Conservation (phyloP, 1,140 invertebrate species). For the Hylyphantes graminicola region DNA sequence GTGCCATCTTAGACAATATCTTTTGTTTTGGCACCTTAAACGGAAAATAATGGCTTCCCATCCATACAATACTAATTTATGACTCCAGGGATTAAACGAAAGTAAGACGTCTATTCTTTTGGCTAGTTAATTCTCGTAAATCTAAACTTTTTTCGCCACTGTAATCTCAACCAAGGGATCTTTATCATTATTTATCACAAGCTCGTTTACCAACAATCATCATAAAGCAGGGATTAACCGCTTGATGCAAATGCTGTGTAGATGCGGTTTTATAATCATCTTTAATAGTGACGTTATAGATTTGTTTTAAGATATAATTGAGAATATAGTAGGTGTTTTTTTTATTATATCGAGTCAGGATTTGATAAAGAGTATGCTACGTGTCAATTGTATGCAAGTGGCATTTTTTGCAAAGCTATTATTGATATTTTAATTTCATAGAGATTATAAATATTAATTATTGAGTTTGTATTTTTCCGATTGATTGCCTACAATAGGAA, state of each 20-base stretch:
- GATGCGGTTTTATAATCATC: background rate
- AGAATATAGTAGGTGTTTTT: too few relatives aligned
- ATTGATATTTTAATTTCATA: too few relatives aligned
- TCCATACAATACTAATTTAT: slow-evolving; percentile 15
- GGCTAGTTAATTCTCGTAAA: slow-evolving; percentile 17
- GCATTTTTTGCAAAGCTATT: too few relatives aligned
- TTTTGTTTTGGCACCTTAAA: too few relatives aligned
- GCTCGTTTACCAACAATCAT: slow-evolving; percentile 1
- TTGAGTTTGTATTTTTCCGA: too few relatives aligned
- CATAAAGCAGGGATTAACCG: background rate
- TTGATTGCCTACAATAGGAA: too few relatives aligned
- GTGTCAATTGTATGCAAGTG: too few relatives aligned
- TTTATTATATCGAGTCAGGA: too few relatives aligned
- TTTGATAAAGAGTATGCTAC: too few relatives aligned
- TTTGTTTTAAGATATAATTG: background rate
- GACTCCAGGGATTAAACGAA: background rate
- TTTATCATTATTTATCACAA: slow-evolving; percentile 1
- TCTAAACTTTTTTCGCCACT: background rate
- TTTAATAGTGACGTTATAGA: background rate
- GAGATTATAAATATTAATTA: too few relatives aligned
- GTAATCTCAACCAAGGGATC: background rate
- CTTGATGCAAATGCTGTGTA: background rate
- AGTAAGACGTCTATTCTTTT: background rate
- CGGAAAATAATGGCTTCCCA: too few relatives aligned
- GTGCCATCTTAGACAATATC: background rate